Conservation (phyloP, 2,113 vertebrate genomes). For the Steatornis caripensis region DNA sequence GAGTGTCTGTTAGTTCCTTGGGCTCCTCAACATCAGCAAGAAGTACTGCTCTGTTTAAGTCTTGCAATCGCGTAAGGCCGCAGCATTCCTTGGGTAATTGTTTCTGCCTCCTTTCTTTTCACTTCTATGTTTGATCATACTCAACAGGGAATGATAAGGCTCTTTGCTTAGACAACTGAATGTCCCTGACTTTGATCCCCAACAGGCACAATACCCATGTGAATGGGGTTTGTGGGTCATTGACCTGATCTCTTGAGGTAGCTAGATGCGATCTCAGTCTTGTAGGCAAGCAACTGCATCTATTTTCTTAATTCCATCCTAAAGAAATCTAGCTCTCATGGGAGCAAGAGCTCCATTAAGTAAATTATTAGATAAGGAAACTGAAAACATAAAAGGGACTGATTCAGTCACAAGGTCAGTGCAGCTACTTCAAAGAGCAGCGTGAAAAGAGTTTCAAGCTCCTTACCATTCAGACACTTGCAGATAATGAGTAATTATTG, state of each 20-base stretch:
- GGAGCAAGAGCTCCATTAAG: neutral
- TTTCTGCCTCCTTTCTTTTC: neutral
- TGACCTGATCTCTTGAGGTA: neutral
- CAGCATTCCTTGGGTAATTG: neutral
- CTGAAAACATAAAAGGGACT: slow-evolving; percentile 18
- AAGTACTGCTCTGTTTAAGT: neutral
- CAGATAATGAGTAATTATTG: slow-evolving; percentile 33
- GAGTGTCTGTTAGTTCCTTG: neutral
- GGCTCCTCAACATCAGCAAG: neutral
- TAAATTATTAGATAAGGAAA: slow-evolving; percentile 37
- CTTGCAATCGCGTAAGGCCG: accelerated
- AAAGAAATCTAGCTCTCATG: neutral
- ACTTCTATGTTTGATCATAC: neutral
- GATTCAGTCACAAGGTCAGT: slow-evolving; percentile 17
- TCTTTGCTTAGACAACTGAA: neutral
- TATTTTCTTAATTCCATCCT: neutral
- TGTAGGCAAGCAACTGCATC: neutral
- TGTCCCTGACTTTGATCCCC: neutral
- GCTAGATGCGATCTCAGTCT: neutral
- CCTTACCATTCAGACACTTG: neutral
- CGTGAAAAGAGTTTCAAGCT: slow-evolving; percentile 2
- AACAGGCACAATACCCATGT: neutral
- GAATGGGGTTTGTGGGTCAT: neutral
- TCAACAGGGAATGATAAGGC: neutral
- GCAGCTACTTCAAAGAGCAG: neutral